Percentiles rank a stretch among this genome's conserved stretches.
Evolutionary conservation across 2,797 vertebrate genomes (phyloP).

Genomic region (Melanotaenia trifasciata): DNA sequence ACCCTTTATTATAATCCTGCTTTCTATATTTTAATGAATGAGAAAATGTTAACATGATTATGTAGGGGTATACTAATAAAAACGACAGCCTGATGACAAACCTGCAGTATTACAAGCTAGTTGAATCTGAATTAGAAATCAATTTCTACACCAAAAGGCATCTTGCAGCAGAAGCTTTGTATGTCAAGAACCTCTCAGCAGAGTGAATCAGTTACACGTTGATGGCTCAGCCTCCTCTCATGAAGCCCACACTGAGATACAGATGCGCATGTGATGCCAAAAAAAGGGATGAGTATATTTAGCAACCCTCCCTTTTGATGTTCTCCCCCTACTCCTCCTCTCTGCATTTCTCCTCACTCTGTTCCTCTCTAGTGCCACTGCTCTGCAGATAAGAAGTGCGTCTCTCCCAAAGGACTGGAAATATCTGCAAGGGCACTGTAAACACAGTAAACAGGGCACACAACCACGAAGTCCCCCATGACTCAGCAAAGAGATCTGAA

Average conservation of each 20-base stretch:
- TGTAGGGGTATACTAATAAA: background rate
- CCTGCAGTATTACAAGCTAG: conserved; percentile 2
- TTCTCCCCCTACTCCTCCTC: conserved; percentile 35
- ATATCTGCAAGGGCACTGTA: conserved; percentile 64
- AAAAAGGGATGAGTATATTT: conserved; percentile 73
- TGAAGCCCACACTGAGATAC: conserved; percentile 68
- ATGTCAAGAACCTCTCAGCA: conserved; percentile 42
- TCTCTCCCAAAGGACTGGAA: conserved; percentile 54
- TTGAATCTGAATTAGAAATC: conserved; percentile 49
- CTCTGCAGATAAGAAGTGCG: conserved; percentile 62
- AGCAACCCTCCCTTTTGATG: conserved; percentile 70
- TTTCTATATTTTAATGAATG: background rate
- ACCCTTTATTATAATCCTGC: background rate
- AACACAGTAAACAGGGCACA: conserved; percentile 66
- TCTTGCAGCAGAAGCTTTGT: conserved; percentile 18
- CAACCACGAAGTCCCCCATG: conserved; percentile 56
- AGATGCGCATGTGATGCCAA: conserved; percentile 64
- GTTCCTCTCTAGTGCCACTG: conserved; percentile 29
- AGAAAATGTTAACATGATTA: background rate
- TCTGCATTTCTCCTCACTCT: conserved; percentile 31
- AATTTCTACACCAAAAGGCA: conserved; percentile 29
- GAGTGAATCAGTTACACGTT: conserved; percentile 52
- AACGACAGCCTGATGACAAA: background rate
- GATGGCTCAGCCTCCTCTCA: conserved; percentile 53
- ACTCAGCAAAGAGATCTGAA: conserved; percentile 52